Percentiles rank a stretch among this genome's conserved stretches.
Conservation (phyloP, 2,797 vertebrate genomes). For the Coccyzus lansbergi region DNA sequence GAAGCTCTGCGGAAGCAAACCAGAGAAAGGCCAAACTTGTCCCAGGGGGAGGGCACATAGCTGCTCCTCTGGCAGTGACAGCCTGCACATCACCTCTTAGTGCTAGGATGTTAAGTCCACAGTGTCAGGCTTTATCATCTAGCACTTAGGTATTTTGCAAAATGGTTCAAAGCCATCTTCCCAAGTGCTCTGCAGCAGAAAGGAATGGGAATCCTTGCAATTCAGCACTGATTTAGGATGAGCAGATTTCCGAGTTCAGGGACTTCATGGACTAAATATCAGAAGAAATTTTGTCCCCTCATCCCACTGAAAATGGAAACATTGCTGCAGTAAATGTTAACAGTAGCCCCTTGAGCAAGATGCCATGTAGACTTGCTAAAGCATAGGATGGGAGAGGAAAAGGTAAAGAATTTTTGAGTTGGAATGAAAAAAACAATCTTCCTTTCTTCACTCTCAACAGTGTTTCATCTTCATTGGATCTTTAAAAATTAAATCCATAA, state of each 20-base stretch:
- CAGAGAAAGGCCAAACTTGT: not conserved
- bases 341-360: not conserved
- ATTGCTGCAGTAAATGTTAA: not conserved
- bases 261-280: not conserved
- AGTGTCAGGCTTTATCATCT: not conserved
- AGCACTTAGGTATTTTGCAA: not conserved
- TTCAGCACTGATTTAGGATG: not conserved
- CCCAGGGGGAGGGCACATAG: not conserved
- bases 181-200: not conserved
- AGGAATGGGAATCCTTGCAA: not conserved
- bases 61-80: not conserved
- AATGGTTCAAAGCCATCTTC: not conserved
- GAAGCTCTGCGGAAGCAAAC: not conserved
- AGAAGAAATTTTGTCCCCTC: not conserved
- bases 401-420: not conserved
- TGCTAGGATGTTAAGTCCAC: not conserved
- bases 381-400: accelerated
- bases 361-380: not conserved
- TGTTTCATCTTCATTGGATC: not conserved
- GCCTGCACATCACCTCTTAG: not conserved
- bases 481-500: not conserved
- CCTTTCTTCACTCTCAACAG: not conserved
- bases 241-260: not conserved
- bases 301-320: not conserved
- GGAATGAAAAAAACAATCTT: not conserved